Conservation (phyloP, 2,888 invertebrate species). For the Lomographa bimaculata region DNA sequence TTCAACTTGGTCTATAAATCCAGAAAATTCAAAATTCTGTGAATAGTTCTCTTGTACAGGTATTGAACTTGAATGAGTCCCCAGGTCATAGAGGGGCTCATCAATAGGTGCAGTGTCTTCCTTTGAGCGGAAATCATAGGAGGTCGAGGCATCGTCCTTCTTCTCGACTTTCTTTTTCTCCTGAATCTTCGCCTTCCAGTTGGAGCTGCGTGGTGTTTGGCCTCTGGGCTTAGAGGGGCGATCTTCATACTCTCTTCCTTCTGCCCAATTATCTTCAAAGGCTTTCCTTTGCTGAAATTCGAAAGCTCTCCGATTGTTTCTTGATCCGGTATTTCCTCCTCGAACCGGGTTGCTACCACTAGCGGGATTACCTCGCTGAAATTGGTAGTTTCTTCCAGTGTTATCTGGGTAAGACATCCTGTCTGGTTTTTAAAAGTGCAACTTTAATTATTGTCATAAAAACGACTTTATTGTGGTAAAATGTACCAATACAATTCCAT, state of each 20-base stretch:
- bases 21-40: constrained; percentile 35
- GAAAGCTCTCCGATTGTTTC: constrained; percentile 26
- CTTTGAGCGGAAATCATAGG: constrained; percentile 28
- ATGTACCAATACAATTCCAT: no score
- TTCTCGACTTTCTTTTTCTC: constrained; percentile 17
- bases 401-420: no score
- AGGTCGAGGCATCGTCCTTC: constrained; percentile 21
- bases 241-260: constrained; percentile 30
- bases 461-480: no score
- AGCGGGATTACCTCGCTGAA: constrained; percentile 4
- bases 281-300: constrained; percentile 24
- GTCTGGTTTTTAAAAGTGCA: no score
- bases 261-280: constrained; percentile 20
- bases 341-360: background rate
- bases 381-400: no score
- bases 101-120: constrained; percentile 34
- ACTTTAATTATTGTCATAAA: no score
- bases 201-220: constrained; percentile 11
- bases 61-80: constrained; percentile 33
- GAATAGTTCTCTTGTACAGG: constrained; percentile 33
- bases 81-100: constrained; percentile 39
- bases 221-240: constrained; percentile 20
- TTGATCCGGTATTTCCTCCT: constrained; percentile 13
- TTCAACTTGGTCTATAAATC: constrained; percentile 33
- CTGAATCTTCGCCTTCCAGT: constrained; percentile 11